phyloP scores from a whole-genome alignment of 2,113 vertebrate genomes.

The Dicentrarchus labrax region DNA sequence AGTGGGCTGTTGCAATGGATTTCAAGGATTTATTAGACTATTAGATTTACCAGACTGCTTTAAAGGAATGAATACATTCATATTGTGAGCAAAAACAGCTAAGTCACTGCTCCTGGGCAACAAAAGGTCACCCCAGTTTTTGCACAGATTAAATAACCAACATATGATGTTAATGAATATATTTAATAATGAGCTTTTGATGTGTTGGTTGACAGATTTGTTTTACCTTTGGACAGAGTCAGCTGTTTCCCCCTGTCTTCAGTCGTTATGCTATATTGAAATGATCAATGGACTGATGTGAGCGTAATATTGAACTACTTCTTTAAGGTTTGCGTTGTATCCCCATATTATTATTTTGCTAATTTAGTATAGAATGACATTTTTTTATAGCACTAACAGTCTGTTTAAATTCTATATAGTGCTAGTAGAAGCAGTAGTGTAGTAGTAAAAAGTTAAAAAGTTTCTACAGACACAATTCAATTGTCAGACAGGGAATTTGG shows the following conservation, averaged over 20 bases:
- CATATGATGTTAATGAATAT: background rate
- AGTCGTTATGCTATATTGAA: background rate
- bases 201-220: background rate
- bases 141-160: background rate
- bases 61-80: background rate
- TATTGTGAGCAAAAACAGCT: no score
- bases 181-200: background rate
- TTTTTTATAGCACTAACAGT: no score
- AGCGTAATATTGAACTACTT: no score
- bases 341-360: background rate
- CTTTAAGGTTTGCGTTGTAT: background rate
- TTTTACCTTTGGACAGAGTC: background rate
- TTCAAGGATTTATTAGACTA: background rate
- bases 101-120: background rate
- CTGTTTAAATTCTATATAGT: background rate
- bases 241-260: background rate
- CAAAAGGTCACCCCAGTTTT: background rate
- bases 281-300: background rate
- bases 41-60: background rate
- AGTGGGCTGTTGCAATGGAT: background rate
- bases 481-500: background rate
- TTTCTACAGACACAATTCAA: background rate
- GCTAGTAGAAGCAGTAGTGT: background rate
- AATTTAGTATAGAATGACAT: no score
- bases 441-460: background rate